A percentile compares a stretch with the other conserved stretches of the same genome.
phyloP scores from a whole-genome alignment of 1,140 invertebrate species.

The Carcinoscorpius rotundicauda region DNA sequence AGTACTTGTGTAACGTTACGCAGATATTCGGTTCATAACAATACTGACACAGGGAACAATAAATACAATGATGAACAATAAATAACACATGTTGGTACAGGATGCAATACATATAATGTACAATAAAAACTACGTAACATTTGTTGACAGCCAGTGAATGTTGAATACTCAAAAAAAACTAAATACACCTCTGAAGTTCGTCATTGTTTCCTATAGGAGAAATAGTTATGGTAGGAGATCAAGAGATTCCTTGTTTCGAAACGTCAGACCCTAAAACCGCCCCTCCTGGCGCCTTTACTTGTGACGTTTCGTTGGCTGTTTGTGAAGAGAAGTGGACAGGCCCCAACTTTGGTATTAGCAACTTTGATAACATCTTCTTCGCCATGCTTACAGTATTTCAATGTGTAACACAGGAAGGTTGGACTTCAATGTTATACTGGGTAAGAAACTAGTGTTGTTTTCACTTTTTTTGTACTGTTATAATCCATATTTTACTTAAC shows the following conservation, averaged over 20 bases:
- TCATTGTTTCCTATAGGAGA: constrained; percentile 43
- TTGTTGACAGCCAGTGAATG: too few species aligned
- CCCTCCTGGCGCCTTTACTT: constrained; percentile 65
- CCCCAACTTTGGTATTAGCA: constrained; percentile 97
- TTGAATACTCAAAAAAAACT: too few species aligned
- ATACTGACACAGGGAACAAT: too few species aligned
- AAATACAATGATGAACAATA: too few species aligned
- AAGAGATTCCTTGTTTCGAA: constrained; percentile 73
- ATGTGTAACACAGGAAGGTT: constrained; percentile 99
- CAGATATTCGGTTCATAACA: too few species aligned
- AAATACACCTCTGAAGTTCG: too few species aligned
- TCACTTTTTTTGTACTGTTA: too few species aligned
- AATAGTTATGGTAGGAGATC: constrained; percentile 76
- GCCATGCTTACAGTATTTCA: constrained; percentile 99
- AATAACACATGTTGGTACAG: too few species aligned
- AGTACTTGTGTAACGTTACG: too few species aligned
- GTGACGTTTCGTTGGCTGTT: constrained; percentile 62
- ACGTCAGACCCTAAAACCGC: constrained; percentile 51
- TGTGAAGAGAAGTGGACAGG: constrained; percentile 89
- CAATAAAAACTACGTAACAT: too few species aligned
- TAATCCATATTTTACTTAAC: too few species aligned
- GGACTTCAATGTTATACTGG: constrained; percentile 99
- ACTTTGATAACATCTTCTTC: constrained; percentile 99
- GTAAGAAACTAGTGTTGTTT: constrained; percentile 43
- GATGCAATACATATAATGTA: too few species aligned